phyloP scores from a whole-genome alignment of 2,888 invertebrate species.

The Cataglyphis livida region DNA sequence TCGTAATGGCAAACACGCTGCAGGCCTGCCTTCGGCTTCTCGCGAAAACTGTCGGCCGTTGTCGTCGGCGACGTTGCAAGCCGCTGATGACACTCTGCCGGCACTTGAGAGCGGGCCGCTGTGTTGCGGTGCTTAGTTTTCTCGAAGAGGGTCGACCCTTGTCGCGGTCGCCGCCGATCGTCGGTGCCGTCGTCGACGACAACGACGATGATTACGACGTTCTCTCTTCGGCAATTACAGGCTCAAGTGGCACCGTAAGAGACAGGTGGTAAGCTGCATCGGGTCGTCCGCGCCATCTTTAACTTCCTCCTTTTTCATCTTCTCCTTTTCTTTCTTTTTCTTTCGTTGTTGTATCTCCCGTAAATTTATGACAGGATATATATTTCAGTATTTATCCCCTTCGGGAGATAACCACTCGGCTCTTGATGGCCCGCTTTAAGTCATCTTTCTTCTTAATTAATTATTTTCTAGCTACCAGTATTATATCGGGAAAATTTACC shows the following conservation, averaged over 20 bases:
- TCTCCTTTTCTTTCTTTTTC: slow-evolving; percentile 28
- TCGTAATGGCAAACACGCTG: slow-evolving; percentile 69
- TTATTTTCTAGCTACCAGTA: slow-evolving; percentile 45
- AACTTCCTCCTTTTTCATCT: slow-evolving; percentile 25
- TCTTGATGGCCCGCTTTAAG: slow-evolving; percentile 40
- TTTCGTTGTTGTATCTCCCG: slow-evolving; percentile 33
- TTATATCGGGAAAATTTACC: slow-evolving; percentile 42
- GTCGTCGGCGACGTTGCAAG: slow-evolving; percentile 73
- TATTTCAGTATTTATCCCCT: slow-evolving; percentile 60
- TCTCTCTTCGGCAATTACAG: slow-evolving; percentile 80
- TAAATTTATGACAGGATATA: slow-evolving; percentile 66
- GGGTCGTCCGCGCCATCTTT: slow-evolving; percentile 56
- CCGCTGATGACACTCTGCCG: slow-evolving; percentile 74
- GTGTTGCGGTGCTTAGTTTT: slow-evolving; percentile 63
- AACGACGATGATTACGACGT: slow-evolving; percentile 64
- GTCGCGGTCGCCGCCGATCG: slow-evolving; percentile 53
- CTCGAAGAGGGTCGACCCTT: slow-evolving; percentile 65
- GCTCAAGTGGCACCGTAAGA: slow-evolving; percentile 76
- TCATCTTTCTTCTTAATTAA: slow-evolving; percentile 51
- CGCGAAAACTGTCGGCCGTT: slow-evolving; percentile 75
- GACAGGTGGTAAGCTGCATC: slow-evolving; percentile 78
- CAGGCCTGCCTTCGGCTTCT: slow-evolving; percentile 61
- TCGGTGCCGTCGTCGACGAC: slow-evolving; percentile 62
- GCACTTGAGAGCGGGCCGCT: slow-evolving; percentile 67
- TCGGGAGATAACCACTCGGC: slow-evolving; percentile 32